Evolutionary conservation across 1,140 invertebrate genomes (phyloP), one percentile per base, ranked within the genome.

Genomic region (Dendroctonus ponderosae): DNA sequence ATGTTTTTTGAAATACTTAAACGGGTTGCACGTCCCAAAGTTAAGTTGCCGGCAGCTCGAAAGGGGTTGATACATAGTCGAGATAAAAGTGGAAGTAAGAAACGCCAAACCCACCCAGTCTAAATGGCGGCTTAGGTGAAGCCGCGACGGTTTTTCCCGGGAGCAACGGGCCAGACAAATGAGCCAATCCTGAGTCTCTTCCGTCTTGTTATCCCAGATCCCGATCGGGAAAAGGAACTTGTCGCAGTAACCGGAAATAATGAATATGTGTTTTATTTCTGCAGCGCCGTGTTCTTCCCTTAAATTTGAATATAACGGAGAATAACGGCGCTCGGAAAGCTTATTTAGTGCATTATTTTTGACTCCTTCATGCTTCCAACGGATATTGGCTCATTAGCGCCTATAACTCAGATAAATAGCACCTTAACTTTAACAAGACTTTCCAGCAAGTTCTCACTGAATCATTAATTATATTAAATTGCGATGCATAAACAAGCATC

Each of bases 261-360:
- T 60, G 58, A 60, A 60, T 48, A 49, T 60, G 58, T 49, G 58
- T 49, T 48, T 60, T 58, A 58, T 58, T 58, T 58, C 56, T 54
- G 37, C 52, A 54, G 52, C 52, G 52, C 11, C 52, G 52, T 40
- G 52, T 54, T 57, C 54, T 44, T 15, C 54, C n/a, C 44, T 57
- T 57, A 57, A 57, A 57, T 57, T 57, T 57, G 15, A 37, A 43
- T 57, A 43, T 41, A 57, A 41, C 15, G 41, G 26, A 57, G 12
- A 57, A 57, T 42, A 57, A 43, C 41, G 41, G 14, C 15, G 11
- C 14, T 46, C n/a, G 43, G 43, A 3, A 46, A 46, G 43, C n/a
- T 8, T 12, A 46, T 46, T 46, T 9, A 46, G n/a, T 46, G n/a
- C 43, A 9, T 46, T 46, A 46, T 46, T 46, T 46, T 12, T 46